Percentiles rank a stretch among this genome's conserved stretches.
Evolutionary conservation across 1,140 invertebrate species (phyloP).

Genomic region (Platorchestia sp.): DNA sequence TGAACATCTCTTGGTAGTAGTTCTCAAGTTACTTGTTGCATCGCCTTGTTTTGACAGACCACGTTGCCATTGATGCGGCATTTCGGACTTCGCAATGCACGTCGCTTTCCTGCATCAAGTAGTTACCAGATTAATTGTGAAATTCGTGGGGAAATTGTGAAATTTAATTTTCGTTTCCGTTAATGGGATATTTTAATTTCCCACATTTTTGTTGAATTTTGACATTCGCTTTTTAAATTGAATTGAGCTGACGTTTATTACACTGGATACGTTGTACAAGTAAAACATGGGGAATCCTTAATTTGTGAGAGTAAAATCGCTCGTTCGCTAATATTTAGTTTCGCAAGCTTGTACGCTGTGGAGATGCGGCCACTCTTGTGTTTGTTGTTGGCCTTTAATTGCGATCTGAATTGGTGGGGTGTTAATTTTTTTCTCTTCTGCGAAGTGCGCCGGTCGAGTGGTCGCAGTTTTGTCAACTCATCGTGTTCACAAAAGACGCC

Average conservation of each 20-base stretch:
- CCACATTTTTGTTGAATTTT: background rate
- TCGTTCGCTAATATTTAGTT: background rate
- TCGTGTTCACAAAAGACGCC: conserved; percentile 17
- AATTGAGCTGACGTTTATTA: background rate
- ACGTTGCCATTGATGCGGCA: background rate
- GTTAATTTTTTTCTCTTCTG: conserved; percentile 39
- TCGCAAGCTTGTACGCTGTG: background rate
- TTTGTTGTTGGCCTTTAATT: conserved; percentile 54
- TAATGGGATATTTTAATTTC: background rate
- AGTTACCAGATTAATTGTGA: background rate
- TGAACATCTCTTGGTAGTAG: background rate
- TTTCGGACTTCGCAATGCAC: background rate
- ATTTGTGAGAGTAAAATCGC: background rate
- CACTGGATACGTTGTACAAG: no score
- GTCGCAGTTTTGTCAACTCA: conserved; percentile 49
- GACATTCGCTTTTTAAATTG: background rate
- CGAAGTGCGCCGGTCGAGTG: conserved; percentile 43
- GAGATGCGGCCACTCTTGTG: background rate
- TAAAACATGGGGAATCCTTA: background rate
- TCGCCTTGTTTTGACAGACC: background rate
- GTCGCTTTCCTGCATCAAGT: background rate
- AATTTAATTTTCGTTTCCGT: background rate
- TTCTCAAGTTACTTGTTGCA: background rate
- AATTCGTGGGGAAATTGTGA: no score
- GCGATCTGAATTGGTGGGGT: conserved; percentile 41